Conservation (phyloP, 1,140 invertebrate genomes). For the Diorhabda carinulata region DNA sequence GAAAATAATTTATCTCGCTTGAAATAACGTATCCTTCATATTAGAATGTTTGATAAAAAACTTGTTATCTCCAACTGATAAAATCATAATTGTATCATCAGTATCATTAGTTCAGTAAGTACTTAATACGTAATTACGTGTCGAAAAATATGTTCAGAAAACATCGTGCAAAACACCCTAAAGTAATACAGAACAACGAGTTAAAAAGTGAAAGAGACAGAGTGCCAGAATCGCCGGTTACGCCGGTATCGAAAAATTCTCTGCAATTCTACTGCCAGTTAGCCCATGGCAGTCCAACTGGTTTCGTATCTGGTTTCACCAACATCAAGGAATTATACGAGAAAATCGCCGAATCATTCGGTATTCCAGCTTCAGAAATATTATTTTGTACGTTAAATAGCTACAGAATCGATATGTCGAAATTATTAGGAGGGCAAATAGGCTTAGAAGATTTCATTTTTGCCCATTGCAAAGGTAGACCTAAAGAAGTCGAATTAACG, state of each 20-base stretch:
- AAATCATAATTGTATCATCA: neutral
- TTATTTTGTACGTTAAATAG: constrained; percentile 97
- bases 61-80: neutral
- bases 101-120: constrained; percentile 4
- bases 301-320: constrained; percentile 89
- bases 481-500: constrained; percentile 90
- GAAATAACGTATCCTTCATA: neutral
- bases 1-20: no score
- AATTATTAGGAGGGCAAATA: constrained; percentile 91
- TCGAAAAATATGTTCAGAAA: constrained; percentile 25
- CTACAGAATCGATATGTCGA: constrained; percentile 94
- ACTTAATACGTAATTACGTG: neutral
- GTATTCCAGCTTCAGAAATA: constrained; percentile 85
- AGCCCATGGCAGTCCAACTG: constrained; percentile 93
- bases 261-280: constrained; percentile 94
- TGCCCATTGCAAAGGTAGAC: constrained; percentile 87
- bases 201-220: neutral
- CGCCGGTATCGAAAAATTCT: constrained; percentile 58
- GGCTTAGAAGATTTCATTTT: constrained; percentile 98
- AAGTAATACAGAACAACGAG: constrained; percentile 15
- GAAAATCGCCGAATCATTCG: constrained; percentile 93
- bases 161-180: constrained; percentile 21
- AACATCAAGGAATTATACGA: constrained; percentile 93
- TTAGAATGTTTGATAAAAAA: neutral
- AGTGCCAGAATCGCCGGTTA: constrained; percentile 7